These are phyloP conservation scores for Virgularia gustaviana DNA, from an alignment of 92 coral and sea anemone species.

Conservation along the genomic window DNA sequence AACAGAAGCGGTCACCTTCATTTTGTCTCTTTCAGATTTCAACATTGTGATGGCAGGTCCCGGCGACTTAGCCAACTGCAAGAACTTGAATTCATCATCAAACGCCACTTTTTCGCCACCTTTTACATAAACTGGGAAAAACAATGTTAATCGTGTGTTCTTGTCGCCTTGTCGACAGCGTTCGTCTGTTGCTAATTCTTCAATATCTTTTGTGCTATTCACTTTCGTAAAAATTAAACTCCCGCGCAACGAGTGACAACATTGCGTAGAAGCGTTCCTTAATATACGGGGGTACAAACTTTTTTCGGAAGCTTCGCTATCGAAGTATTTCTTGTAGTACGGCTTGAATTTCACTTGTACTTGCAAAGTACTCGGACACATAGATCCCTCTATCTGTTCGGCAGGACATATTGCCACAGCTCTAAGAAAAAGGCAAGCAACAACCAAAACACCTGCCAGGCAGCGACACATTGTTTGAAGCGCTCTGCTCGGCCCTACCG, in stretches of 20 bases:
- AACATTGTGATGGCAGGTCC: constrained; percentile 27
- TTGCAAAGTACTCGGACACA: constrained; percentile 13
- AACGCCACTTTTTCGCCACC: constrained; percentile 17
- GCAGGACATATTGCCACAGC: not conserved
- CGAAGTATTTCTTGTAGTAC: constrained; percentile 19
- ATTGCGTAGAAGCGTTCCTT: constrained; percentile 1
- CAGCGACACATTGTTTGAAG: not conserved
- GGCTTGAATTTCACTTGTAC: constrained; percentile 25
- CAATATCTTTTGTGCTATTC: constrained; percentile 20
- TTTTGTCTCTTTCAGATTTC: constrained; percentile 22
- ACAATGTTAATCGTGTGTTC: constrained; percentile 14
- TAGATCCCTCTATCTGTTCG: constrained; percentile 5
- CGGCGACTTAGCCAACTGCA: constrained; percentile 10
- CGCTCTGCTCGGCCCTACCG: too few relatives aligned
- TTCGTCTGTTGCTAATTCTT: constrained; percentile 19
- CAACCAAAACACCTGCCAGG: not conserved
- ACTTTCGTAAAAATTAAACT: not conserved
- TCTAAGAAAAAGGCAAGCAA: not conserved
- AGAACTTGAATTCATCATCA: constrained; percentile 24
- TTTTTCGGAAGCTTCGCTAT: constrained; percentile 2
- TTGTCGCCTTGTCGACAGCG: constrained; percentile 2
- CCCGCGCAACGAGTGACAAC: constrained; percentile 22
- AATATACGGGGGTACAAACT: constrained; percentile 13
- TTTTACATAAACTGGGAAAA: constrained; percentile 28
- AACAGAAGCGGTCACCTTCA: constrained; percentile 30